Conservation (phyloP, 2,888 invertebrate species). For the Pherbina coryleti region DNA sequence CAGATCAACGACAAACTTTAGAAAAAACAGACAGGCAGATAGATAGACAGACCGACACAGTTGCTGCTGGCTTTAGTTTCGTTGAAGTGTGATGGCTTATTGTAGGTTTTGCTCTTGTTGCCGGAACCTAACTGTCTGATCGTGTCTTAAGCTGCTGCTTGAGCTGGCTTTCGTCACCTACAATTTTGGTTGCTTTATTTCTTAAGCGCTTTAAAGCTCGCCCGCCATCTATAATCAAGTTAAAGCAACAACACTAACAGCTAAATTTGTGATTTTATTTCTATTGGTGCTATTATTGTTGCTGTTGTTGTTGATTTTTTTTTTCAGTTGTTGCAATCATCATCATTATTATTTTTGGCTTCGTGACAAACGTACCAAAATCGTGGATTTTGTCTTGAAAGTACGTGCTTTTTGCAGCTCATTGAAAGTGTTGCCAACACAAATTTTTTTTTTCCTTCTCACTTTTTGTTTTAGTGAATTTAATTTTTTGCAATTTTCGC, state of each 20-base stretch:
- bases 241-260: too few relatives aligned
- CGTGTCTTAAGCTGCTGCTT: too few relatives aligned
- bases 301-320: background rate
- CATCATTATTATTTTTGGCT: slow-evolving; percentile 11
- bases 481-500: background rate
- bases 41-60: too few relatives aligned
- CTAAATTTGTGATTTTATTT: background rate
- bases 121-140: too few relatives aligned
- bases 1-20: background rate
- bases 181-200: too few relatives aligned
- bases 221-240: too few relatives aligned
- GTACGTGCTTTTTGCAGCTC: slow-evolving; percentile 14
- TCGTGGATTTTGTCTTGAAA: slow-evolving; percentile 9
- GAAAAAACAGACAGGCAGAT: too few relatives aligned
- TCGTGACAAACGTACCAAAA: slow-evolving; percentile 27
- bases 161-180: too few relatives aligned
- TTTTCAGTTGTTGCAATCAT: background rate
- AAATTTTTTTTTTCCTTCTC: background rate
- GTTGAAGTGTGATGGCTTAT: too few relatives aligned
- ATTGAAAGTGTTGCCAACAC: slow-evolving; percentile 21
- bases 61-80: too few relatives aligned
- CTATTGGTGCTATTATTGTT: background rate
- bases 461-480: background rate
- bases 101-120: too few relatives aligned
- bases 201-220: too few relatives aligned